These are phyloP conservation scores for Pollenia angustigena DNA, from an alignment of 2,888 invertebrate species.

Conservation along the genomic window DNA sequence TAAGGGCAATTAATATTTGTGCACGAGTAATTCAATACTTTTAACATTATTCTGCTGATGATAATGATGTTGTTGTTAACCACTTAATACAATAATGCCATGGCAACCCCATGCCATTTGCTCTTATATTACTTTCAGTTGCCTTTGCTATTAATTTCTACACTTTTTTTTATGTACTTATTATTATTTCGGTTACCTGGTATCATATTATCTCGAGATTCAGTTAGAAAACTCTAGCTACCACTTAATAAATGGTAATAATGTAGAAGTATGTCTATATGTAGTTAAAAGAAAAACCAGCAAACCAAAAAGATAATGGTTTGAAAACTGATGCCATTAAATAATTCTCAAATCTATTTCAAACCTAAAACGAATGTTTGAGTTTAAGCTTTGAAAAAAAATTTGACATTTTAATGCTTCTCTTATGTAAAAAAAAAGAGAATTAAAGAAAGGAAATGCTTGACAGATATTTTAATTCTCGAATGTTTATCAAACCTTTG, in stretches of 20 bases:
- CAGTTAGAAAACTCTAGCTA: slow-evolving; percentile 32
- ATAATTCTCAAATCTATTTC: too few relatives aligned
- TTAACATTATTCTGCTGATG: slow-evolving; percentile 42
- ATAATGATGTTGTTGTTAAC: slow-evolving; percentile 37
- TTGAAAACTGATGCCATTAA: too few relatives aligned
- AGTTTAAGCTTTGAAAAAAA: too few relatives aligned
- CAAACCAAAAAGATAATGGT: too few relatives aligned
- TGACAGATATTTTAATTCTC: too few relatives aligned
- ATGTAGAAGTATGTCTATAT: background rate
- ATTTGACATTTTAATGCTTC: too few relatives aligned
- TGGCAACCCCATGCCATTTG: slow-evolving; percentile 52
- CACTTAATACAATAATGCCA: slow-evolving; percentile 53
- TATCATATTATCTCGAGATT: slow-evolving; percentile 43
- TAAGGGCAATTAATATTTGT: slow-evolving; percentile 68
- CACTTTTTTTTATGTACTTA: background rate
- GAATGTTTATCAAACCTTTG: too few relatives aligned
- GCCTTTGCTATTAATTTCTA: slow-evolving; percentile 42
- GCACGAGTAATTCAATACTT: slow-evolving; percentile 70
- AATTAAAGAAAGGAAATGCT: too few relatives aligned
- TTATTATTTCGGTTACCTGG: slow-evolving; percentile 44
- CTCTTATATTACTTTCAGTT: slow-evolving; percentile 14
- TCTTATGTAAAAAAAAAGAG: too few relatives aligned
- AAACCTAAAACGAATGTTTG: too few relatives aligned
- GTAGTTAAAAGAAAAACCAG: background rate
- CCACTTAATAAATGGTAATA: slow-evolving; percentile 51